Evolutionary conservation across 2,797 vertebrate genomes (phyloP).

Genomic region (Tapirus indicus): DNA sequence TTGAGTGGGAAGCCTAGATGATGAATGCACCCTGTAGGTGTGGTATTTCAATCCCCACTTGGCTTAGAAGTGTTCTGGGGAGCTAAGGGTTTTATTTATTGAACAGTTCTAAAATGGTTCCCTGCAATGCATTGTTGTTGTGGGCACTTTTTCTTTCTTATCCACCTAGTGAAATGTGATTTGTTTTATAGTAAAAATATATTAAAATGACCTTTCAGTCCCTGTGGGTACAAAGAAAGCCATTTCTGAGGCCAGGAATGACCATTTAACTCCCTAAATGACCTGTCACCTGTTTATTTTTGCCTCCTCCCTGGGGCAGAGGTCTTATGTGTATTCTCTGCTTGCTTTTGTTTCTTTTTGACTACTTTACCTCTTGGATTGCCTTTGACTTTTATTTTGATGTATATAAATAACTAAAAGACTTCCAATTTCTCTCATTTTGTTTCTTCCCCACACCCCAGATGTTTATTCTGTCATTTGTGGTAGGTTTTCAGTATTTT

Average conservation of each 20-base stretch:
- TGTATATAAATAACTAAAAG: background rate
- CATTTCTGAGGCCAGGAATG: conserved; percentile 26
- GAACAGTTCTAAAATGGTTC: conserved; percentile 10
- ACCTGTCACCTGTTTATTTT: background rate
- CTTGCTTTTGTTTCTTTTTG: background rate
- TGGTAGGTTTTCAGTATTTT: conserved; percentile 35
- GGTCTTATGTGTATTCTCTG: background rate
- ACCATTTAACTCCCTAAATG: conserved; percentile 7
- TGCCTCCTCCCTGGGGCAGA: background rate
- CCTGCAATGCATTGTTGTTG: background rate
- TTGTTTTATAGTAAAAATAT: conserved; percentile 56
- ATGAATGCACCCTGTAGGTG: background rate
- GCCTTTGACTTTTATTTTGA: conserved; percentile 45
- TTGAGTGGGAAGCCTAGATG: background rate
- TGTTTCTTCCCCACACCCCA: background rate
- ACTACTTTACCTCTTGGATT: background rate
- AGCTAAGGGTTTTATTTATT: conserved; percentile 3
- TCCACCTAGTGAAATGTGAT: background rate
- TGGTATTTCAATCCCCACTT: conserved; percentile 52
- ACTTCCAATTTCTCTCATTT: background rate
- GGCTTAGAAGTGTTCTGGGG: background rate
- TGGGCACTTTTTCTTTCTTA: background rate
- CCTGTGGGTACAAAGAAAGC: background rate
- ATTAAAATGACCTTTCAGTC: conserved; percentile 50
- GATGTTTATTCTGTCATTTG: background rate